A percentile compares a stretch with the other conserved stretches of the same genome.
Evolutionary conservation across 2,888 invertebrate species (phyloP).

Genomic region (Agrochola macilenta): DNA sequence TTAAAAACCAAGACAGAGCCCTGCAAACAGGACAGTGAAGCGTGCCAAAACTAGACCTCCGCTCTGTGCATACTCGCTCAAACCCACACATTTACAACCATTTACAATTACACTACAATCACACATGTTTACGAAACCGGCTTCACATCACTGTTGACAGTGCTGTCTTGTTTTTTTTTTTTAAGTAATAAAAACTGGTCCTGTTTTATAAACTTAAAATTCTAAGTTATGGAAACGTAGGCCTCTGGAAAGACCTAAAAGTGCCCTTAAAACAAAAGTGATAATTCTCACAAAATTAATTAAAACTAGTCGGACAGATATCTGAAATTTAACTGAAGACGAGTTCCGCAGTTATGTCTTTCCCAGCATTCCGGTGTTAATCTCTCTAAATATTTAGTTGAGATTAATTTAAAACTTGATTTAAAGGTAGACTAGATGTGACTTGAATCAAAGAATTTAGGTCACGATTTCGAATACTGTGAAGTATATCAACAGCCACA

Average conservation of each 20-base stretch:
- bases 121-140: no score
- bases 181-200: neutral
- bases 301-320: constrained; percentile 44
- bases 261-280: neutral
- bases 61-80: no score
- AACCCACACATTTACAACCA: no score
- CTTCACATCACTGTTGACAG: no score
- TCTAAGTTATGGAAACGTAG: neutral
- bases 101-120: no score
- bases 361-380: constrained; percentile 44
- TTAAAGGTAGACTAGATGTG: constrained; percentile 11
- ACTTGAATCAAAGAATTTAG: neutral
- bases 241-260: neutral
- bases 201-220: neutral
- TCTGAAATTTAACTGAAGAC: constrained; percentile 48
- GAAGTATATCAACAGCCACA: neutral
- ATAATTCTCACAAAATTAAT: constrained; percentile 36
- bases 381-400: constrained; percentile 46
- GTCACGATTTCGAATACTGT: neutral
- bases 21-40: no score
- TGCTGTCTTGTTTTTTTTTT: no score
- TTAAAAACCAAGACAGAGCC: no score
- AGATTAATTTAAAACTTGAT: constrained; percentile 23
- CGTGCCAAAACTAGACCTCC: no score
- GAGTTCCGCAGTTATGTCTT: constrained; percentile 37